Evolutionary conservation across 92 coral and sea anemone species (phyloP), one percentile per base, ranked within the genome.

Genomic region (Epizoanthus illoricatus): DNA sequence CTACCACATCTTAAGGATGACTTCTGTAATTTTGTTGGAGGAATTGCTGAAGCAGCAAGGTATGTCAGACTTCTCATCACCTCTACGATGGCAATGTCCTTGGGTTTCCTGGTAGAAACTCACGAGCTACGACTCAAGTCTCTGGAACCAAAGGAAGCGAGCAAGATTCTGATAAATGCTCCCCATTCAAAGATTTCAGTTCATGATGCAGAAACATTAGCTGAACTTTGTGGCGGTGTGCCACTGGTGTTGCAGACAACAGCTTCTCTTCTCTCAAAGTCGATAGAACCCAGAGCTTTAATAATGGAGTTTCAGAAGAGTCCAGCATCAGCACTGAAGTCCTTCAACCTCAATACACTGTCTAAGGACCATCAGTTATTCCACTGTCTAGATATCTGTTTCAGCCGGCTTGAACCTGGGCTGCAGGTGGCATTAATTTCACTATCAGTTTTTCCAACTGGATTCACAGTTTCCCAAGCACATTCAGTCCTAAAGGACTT

Each of bases 171-270:
- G 7, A 84, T 91, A 23, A 80, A 88, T 75, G 71, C 67, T 28
- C 75, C 75, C 49, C 85, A 86, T 33, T 86, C 97, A 11, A 86
- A 72, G 71, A 85, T 88, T 41, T 70, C 86, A 2, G 85, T 90
- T 71, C 84, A 74, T 52, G 91, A 93, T 89, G 96, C 98, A 33
- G 92, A 94, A 73, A 80, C 56, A 36, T 75, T 97, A 20, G 99
- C 94, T 1, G 76, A 80, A 8, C 92, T 89, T 67, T 97, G 99
- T 76, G 95, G 92, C 74, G 99, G 99, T 2, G 94, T 97, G 16
- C 99, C 99, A 4, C 83, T 97, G 20, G 97, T 94, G 16, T 82
- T 97, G 15, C 97, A 92, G 41, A 92, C 99, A 17, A 92, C 97
- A 12, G 99, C 98, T 39, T 83, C 99, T 2, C 90, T 97, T 12